Evolutionary conservation across 2,113 vertebrate genomes (phyloP).

Genomic region (Glaucomys volans): DNA sequence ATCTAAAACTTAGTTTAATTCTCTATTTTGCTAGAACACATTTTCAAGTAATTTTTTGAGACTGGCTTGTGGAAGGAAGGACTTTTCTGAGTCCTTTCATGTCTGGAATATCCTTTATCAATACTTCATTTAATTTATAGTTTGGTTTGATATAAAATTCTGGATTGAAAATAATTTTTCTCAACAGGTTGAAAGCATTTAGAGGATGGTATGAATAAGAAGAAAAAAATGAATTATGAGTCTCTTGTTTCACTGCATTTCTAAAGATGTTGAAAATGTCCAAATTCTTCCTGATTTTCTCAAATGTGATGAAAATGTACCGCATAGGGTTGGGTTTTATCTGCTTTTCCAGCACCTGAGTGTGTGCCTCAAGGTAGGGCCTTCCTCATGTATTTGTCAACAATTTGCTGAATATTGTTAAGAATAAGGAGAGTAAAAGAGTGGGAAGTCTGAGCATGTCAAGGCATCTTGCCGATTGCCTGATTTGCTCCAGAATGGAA

Average conservation of each 20-base stretch:
- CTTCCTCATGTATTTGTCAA: not conserved
- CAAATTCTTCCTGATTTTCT: not conserved
- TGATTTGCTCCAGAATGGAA: not conserved
- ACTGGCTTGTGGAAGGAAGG: fast-evolving
- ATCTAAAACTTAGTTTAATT: not conserved
- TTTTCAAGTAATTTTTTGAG: not conserved
- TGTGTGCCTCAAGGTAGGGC: not conserved
- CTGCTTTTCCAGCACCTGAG: not conserved
- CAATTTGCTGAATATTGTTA: not conserved
- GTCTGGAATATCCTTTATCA: not conserved
- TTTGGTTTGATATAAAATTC: not conserved
- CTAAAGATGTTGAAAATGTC: not conserved
- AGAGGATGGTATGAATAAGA: not conserved
- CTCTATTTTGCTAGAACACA: not conserved
- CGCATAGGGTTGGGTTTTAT: not conserved
- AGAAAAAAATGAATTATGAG: not conserved
- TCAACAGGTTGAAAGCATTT: not conserved
- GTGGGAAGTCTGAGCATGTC: not conserved
- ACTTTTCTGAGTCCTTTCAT: not conserved
- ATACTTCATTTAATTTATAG: not conserved
- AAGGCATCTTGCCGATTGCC: not conserved
- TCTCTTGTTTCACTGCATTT: not conserved
- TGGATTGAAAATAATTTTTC: not conserved
- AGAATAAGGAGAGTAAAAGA: not conserved
- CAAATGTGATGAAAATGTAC: not conserved